A percentile compares a stretch with the other conserved stretches of the same genome.
These are phyloP conservation scores for Trachymyrmex septentrionalis DNA, from an alignment of 1,140 invertebrate genomes.

Conservation along the genomic window DNA sequence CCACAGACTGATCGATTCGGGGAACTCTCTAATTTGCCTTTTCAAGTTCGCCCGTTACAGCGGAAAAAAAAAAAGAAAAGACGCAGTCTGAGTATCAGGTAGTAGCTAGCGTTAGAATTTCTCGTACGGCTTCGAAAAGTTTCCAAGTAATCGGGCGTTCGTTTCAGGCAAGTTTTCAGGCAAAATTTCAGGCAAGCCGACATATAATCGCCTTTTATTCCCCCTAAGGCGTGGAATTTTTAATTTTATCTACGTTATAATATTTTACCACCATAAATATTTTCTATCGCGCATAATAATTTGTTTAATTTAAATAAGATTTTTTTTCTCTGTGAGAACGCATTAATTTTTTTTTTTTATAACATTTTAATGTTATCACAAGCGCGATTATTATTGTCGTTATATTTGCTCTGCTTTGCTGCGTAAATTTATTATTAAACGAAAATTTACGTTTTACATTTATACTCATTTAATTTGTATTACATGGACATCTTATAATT, in stretches of 20 bases:
- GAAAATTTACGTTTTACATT: background rate
- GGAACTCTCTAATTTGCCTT: constrained; percentile 60
- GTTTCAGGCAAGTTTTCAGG: too few relatives aligned
- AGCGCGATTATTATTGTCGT: background rate
- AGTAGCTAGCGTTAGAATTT: constrained; percentile 26
- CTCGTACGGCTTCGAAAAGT: constrained; percentile 6
- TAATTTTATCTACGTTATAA: background rate
- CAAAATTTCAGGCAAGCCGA: background rate
- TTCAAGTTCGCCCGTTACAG: constrained; percentile 40
- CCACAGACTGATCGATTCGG: constrained; percentile 50
- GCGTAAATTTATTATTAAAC: background rate
- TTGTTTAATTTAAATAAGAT: constrained; percentile 17
- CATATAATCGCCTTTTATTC: background rate
- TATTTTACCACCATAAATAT: background rate
- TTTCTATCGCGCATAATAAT: background rate
- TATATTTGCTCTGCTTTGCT: background rate
- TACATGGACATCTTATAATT: background rate
- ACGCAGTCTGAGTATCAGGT: constrained; percentile 21
- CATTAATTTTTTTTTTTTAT: background rate
- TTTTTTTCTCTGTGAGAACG: background rate
- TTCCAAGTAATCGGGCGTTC: constrained; percentile 18
- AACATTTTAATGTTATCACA: background rate
- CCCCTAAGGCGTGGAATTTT: background rate
- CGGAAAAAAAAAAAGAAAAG: background rate
- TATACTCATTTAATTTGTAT: background rate